phyloP scores from a whole-genome alignment of 2,797 vertebrate species.

The Alca torda region DNA sequence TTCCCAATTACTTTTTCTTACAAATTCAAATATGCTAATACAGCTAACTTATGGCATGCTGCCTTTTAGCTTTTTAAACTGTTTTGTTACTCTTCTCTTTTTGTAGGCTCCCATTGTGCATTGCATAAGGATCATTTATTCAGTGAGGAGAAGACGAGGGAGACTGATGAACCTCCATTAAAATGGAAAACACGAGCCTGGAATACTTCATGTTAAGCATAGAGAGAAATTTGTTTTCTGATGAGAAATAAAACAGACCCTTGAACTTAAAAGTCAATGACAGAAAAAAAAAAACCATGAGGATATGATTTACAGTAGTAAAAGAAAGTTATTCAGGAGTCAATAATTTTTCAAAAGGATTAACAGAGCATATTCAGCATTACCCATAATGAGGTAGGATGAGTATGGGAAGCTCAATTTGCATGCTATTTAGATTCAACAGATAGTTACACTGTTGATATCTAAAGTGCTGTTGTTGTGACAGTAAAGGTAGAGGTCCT shows the following conservation, averaged over 20 bases:
- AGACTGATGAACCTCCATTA: conserved; percentile 31
- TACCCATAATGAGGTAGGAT: conserved; percentile 10
- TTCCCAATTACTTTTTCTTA: background rate
- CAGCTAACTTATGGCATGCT: background rate
- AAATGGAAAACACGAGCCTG: background rate
- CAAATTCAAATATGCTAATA: background rate
- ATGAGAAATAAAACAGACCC: conserved; percentile 53
- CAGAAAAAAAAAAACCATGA: background rate
- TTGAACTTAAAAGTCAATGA: conserved; percentile 65
- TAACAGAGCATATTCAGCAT: conserved; percentile 27
- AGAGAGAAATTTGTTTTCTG: conserved; percentile 39
- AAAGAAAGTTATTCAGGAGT: conserved; percentile 36
- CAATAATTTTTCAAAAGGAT: conserved; percentile 49
- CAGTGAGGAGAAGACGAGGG: background rate
- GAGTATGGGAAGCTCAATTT: conserved; percentile 9
- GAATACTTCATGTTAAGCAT: conserved; percentile 7
- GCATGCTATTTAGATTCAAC: conserved; percentile 39
- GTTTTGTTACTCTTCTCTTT: background rate
- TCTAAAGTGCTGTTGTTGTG: conserved; percentile 16
- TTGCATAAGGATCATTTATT: background rate
- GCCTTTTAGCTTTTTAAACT: background rate
- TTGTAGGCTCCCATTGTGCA: background rate
- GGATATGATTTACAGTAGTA: background rate
- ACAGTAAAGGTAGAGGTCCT: conserved; percentile 39
- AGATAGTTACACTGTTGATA: conserved; percentile 47